phyloP scores from a whole-genome alignment of 2,888 invertebrate genomes.

The Panopea generosa region DNA sequence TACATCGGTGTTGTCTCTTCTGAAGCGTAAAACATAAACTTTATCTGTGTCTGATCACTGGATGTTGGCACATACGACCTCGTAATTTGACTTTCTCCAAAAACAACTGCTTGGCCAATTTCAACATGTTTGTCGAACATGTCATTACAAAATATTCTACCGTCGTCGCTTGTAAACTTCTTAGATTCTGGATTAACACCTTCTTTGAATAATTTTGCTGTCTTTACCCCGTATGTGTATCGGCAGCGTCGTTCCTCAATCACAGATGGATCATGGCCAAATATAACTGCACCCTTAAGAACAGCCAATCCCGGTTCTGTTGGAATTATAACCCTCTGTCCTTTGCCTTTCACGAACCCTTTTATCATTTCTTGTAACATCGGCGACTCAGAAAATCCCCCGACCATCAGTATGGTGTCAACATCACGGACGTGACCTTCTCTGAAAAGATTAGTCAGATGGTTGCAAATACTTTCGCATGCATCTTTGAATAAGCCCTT shows the following conservation, averaged over 20 bases:
- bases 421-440: conserved; percentile 7
- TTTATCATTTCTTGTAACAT: conserved; percentile 28
- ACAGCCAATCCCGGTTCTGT: conserved; percentile 61
- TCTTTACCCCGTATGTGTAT: conserved; percentile 60
- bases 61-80: conserved; percentile 33
- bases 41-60: conserved; percentile 20
- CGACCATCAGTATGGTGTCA: conserved; percentile 42
- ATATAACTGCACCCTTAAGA: conserved; percentile 65
- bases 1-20: conserved; percentile 44
- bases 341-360: conserved; percentile 1
- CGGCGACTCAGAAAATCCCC: conserved; percentile 36
- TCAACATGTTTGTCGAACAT: conserved; percentile 57
- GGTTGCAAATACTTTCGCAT: conserved; percentile 14
- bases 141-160: conserved; percentile 41
- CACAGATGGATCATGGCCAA: conserved; percentile 58
- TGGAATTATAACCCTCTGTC: conserved; percentile 54
- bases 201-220: conserved; percentile 26
- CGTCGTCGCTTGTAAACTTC: conserved; percentile 24
- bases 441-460: conserved; percentile 14
- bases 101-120: conserved; percentile 40
- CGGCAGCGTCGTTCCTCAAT: conserved; percentile 57
- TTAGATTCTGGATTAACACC: conserved; percentile 47
- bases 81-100: conserved; percentile 40
- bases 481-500: conserved; percentile 16
- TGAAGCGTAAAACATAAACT: conserved; percentile 49